Base-by-base conservation (phyloP, 2,797 vertebrate species). In the Hemitrygon akajei region DNA sequence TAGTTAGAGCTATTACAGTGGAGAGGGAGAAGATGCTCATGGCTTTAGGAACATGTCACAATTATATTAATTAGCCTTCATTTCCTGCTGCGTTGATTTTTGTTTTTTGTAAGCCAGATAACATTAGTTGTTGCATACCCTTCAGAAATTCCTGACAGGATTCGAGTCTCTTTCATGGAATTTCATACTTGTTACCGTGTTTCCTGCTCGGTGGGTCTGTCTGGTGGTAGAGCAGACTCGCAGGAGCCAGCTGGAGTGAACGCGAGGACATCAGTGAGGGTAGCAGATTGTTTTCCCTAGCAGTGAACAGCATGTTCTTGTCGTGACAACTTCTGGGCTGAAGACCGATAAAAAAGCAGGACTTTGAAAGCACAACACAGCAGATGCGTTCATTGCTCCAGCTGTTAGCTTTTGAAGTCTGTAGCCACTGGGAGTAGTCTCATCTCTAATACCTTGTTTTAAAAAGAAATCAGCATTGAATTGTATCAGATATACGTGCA, bases 51-150 rank as follows among this genome's bases (percentile, higher is more conserved):
- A 95, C 95, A 94, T 95, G 94, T 95, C 95, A 94, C 94, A 94
- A 95, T 95, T 95, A 80, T 95, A 96, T 76, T 96, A 96, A 95
- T 96, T 96, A 96, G 94, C 93, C 93, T 47, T 73, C 94, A 95
- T 93, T 94, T 20, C 94, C 94, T 95, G 94, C 94, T 94, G 95
- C n/a, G 11, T 37, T 95, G 94, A 94, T 95, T 93, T 89, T 96
- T 96, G 11, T 89, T 66, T 87, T 84, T 20, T 95, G 94, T 95
- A 95, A 95, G 94, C n/a, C 22, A 66, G 75, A 79, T 94, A 95
- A 94, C 82, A 94, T 80, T 94, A 94, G 95, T 79, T 95, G 95
- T 95, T 94, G 94, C n/a, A 71, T 95, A 95, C 94, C 47, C 93
- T 75, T 95, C 93, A 34, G 94, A 95, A 95, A 95, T 94, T 95